Base-by-base conservation (phyloP, 1,140 invertebrate species). In the Subanguina moxae region DNA sequence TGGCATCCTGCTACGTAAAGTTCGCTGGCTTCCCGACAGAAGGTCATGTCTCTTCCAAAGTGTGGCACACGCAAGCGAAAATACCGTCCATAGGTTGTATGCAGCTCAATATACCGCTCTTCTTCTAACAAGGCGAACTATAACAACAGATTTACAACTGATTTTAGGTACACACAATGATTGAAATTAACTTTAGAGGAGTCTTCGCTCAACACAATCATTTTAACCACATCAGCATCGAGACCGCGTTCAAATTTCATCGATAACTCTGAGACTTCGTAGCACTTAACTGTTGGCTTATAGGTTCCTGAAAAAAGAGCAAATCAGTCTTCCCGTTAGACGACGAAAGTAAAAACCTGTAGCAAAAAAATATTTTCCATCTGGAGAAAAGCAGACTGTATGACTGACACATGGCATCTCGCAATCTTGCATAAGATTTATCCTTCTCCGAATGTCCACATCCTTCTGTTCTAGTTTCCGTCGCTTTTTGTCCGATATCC, bases 161-260 rank as follows among this genome's bases (percentile, higher is more conserved):
- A 21, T 3, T 52, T 15, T 25, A 21, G 3, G 48, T 7, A 52
- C n/a, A 52, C 23, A 28, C 23, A 25, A 3, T 8, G 42, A 72
- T 38, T 15, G 1, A 61, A 48, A 52, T 3, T 23, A 32, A 85
- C 84, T 78, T 86, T 86, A 13, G 83, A 80, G 65, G 86, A 87
- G 74, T 87, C 86, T 19, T 87, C 84, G 15, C 83, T 84, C n/a
- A 87, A 70, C 57, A 83, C 76, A 89, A 90, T 84, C 86, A 91
- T 81, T 72, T 85, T 84, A 8, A 86, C 73, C 25, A 84, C 91
- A 87, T 98, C 94, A 1, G 92, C 90, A 86, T 99, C 96, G 77
- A 98, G 89, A 83, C 95, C 96, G 77, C 95, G 87, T 84, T 98
- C 94, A 87, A 98, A 99, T 85, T 99, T 99, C 77, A 98, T 87